A percentile compares a stretch with the other conserved stretches of the same genome.
Conservation (phyloP, 2,888 invertebrate species). For the Megamerina dolium region DNA sequence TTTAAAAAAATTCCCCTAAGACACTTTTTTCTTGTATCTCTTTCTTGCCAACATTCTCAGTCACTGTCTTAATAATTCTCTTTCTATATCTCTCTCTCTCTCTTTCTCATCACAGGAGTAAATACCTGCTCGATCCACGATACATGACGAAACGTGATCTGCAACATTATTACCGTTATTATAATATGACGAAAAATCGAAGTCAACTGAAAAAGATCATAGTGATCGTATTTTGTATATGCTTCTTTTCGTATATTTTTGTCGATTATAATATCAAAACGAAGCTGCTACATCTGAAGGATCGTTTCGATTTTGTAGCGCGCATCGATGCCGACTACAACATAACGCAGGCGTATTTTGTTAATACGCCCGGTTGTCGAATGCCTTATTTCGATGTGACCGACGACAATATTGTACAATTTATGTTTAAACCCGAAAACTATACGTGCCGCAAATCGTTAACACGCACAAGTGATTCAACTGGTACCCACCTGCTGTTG, state of each 20-base stretch:
- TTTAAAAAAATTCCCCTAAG: too few relatives aligned
- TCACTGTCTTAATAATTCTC: too few relatives aligned
- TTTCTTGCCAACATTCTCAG: too few relatives aligned
- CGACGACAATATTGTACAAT: conserved; percentile 41
- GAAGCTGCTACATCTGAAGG: conserved; percentile 37
- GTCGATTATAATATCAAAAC: conserved; percentile 44
- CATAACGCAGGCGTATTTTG: conserved; percentile 41
- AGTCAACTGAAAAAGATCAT: conserved; percentile 41
- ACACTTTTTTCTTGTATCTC: too few relatives aligned
- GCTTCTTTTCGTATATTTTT: conserved; percentile 44
- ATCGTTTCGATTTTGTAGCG: conserved; percentile 42
- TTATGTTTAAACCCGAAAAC: conserved; percentile 33
- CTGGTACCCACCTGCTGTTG: conserved; percentile 27
- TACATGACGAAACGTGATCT: conserved; percentile 45
- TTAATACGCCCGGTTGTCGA: conserved; percentile 46
- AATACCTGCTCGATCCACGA: conserved; percentile 43
- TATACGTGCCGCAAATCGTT: conserved; percentile 36
- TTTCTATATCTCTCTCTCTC: not conserved
- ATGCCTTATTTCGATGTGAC: conserved; percentile 46
- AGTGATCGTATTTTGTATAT: conserved; percentile 38
- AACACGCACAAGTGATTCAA: conserved; percentile 31
- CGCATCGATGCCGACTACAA: conserved; percentile 41
- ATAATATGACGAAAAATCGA: conserved; percentile 36
- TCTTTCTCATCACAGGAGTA: conserved; percentile 28
- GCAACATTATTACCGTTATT: conserved; percentile 42